These are phyloP conservation scores for Thecophora atra DNA, from an alignment of 2,888 invertebrate genomes.

Conservation along the genomic window DNA sequence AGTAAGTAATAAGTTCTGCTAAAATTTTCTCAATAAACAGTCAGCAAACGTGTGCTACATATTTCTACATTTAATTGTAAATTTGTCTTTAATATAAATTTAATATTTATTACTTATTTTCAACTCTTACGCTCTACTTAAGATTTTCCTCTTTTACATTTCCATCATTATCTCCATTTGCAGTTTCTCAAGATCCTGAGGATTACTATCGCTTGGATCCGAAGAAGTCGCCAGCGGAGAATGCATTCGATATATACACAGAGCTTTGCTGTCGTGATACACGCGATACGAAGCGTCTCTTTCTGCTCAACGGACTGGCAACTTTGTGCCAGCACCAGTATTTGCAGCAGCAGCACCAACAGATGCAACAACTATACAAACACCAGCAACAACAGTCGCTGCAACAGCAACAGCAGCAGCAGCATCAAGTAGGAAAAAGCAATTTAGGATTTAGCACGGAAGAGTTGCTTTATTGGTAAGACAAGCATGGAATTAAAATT, in stretches of 20 bases:
- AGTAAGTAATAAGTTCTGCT: no score
- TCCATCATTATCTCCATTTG: constrained; percentile 27
- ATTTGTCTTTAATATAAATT: neutral
- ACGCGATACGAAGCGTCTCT: constrained; percentile 81
- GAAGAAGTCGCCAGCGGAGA: constrained; percentile 71
- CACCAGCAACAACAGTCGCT: constrained; percentile 23
- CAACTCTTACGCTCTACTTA: neutral
- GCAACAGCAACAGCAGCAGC: constrained; percentile 23
- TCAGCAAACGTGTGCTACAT: no score
- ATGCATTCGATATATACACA: constrained; percentile 73
- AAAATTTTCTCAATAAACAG: no score
- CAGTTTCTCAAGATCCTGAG: constrained; percentile 67
- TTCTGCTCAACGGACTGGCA: constrained; percentile 88
- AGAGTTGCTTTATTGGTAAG: constrained; percentile 84
- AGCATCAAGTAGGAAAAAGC: constrained; percentile 45
- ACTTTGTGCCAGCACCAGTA: constrained; percentile 69
- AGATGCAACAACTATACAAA: constrained; percentile 29
- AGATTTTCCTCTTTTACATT: neutral
- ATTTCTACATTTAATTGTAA: neutral
- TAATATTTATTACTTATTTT: neutral
- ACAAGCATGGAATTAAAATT: constrained; percentile 21
- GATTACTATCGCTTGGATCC: constrained; percentile 73
- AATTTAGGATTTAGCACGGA: constrained; percentile 77
- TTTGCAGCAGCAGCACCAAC: constrained; percentile 40
- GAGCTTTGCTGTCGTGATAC: constrained; percentile 70